Base-by-base conservation (phyloP, 2,888 invertebrate genomes). In the Idaea straminata region DNA sequence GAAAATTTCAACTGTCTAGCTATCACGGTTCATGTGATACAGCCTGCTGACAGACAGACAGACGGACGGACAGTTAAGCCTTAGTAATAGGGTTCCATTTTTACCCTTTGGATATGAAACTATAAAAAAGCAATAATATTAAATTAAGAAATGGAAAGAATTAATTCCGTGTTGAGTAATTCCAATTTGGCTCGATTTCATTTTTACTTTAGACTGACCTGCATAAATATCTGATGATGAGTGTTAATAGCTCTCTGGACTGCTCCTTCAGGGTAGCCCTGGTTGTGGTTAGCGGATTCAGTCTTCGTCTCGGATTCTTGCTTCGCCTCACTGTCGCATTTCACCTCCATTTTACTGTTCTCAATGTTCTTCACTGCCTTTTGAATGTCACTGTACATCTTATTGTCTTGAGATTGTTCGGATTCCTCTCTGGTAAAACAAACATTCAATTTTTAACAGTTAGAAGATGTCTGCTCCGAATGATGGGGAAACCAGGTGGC, bases 301-400 rank as follows among this genome's bases (percentile, higher is more conserved):
- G 78, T 64, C 68, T 88, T 88, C 6, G 82, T 72, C n/a, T 87
- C 85, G 13, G 79, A 77, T 0, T 66, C 66, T 64, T 86, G 88
- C 70, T 89, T 89, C 7, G 83, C 79, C 13, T 83, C 80, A 3
- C 80, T 62, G 65, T 89, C 89, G 0, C 82, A 72, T 64, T 88
- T 89, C 5, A 85, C 77, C 35, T 87, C 86, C 0, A 83, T 65
- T 62, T 90, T 89, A 3, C 74, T 77, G 3, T 74, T 73, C 65
- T 90, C 91, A 57, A 91, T 89, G 63, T 84, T 89, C 68, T 89
- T 89, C 0, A 88, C 91, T 0, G 88, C 84, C 67, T 89, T 90
- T 67, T 89, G 91, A 4, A 89, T 76, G 60, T 90, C 89, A 36
- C 81, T 83, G 70, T 88, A 86, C 83, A 88, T 85, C 76, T 91